Evolutionary conservation across 2,888 invertebrate genomes (phyloP), one percentile per base, ranked within the genome.

Genomic region (Chrysolina haemoptera): DNA sequence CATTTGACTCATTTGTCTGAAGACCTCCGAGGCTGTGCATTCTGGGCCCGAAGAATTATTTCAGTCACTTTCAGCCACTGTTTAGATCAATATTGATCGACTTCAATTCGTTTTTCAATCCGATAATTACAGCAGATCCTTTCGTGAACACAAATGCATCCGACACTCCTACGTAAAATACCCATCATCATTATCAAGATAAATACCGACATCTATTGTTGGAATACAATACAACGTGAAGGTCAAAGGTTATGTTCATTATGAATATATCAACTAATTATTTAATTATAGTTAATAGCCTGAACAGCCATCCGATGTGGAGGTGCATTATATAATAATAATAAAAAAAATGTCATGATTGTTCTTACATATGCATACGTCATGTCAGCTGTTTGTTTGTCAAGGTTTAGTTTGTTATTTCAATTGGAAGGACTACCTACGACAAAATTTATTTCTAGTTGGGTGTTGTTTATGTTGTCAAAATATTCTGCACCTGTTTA

Each of bases 201-300:
- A 59, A 59, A 59, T 59, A 59, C 59, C 59, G 59, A 27, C 59
- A 35, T 35, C 27, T 53, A 53, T 53, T 53, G 53, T 53, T 20
- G 53, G 27, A 59, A 59, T 27, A 59, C 35, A 59, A 59, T 59
- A 16, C 59, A n/a, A 27, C n/a, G 12, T 11, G 59, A 59, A 59
- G 59, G 59, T 59, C 27, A 11, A 6, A 59, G 27, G 59, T 59
- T 35, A 35, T 59, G 59, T 59, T 59, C 59, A 59, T 59, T 59
- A 35, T 59, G 59, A 16, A 59, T 35, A 22, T 59, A n/a, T 59
- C 22, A 59, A 27, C 59, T 59, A 35, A 59, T 59, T 59, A 22
- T 8, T 27, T 59, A 59, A 59, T 59, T 59, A 35, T 35, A 59
- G 59, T n/a, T 59, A 59, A 59, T 59, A 27, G 27, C 9, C 18